phyloP scores from a whole-genome alignment of 2,888 invertebrate genomes.

The Drosophila setosimentum region DNA sequence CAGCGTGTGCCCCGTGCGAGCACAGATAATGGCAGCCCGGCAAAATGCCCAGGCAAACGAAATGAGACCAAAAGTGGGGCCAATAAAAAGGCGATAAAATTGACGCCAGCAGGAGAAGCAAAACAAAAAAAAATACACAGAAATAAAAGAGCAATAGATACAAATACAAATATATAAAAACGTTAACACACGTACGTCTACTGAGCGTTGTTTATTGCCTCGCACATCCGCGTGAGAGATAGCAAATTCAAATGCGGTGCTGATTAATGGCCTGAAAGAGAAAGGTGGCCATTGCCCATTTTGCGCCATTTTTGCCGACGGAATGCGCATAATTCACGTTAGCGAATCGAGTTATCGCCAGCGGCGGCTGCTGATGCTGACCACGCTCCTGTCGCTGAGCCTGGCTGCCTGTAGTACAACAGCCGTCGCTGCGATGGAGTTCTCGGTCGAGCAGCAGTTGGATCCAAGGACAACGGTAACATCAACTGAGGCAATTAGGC shows the following conservation, averaged over 20 bases:
- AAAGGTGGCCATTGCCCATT: constrained; percentile 64
- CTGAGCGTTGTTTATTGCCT: constrained; percentile 49
- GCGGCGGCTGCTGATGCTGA: constrained; percentile 35
- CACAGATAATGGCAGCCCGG: constrained; percentile 62
- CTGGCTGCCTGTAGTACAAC: constrained; percentile 36
- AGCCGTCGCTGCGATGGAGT: constrained; percentile 60
- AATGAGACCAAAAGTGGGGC: constrained; percentile 81
- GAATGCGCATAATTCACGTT: constrained; percentile 78
- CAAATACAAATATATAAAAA: constrained; percentile 11
- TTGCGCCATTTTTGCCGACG: constrained; percentile 58
- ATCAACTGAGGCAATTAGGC: constrained; percentile 49
- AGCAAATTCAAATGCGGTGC: constrained; percentile 73
- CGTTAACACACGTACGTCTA: constrained; percentile 10
- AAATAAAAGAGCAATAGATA: constrained; percentile 71
- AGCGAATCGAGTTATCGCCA: constrained; percentile 60
- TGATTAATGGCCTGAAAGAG: constrained; percentile 70
- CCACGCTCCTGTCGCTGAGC: constrained; percentile 40
- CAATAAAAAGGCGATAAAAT: constrained; percentile 82
- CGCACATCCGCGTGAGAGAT: constrained; percentile 57
- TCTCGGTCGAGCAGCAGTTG: constrained; percentile 62
- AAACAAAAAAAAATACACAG: neutral
- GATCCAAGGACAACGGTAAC: neutral
- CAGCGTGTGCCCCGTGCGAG: constrained; percentile 51
- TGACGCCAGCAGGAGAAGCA: constrained; percentile 59
- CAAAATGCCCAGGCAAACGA: constrained; percentile 51